Conservation (phyloP, 2,113 vertebrate species). For the Ramphastos sulfuratus region DNA sequence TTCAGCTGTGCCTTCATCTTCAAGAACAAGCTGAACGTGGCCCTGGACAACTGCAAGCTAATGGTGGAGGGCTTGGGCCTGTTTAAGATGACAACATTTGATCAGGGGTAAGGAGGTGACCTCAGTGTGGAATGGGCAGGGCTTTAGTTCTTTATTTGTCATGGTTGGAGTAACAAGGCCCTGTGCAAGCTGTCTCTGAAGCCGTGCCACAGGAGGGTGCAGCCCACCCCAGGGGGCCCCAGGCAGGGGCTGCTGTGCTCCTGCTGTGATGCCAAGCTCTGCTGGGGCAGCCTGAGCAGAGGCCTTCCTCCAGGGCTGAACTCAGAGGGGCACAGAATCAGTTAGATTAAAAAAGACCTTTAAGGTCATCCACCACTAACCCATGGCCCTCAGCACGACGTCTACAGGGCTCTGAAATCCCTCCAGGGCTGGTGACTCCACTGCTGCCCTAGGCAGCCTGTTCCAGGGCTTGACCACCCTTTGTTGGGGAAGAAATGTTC, state of each 20-base stretch:
- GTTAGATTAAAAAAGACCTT: too few species aligned
- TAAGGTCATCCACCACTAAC: too few species aligned
- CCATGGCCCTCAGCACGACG: too few species aligned
- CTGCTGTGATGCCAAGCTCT: not conserved
- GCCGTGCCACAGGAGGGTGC: rapidly evolving
- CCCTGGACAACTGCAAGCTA: constrained; percentile 65
- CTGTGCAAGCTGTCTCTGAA: not conserved
- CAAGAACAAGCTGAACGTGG: constrained; percentile 64
- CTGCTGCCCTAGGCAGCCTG: too few species aligned
- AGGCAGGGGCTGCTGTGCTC: rapidly evolving
- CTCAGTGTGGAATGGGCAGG: not conserved
- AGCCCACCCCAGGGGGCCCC: not conserved
- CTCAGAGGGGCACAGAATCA: too few species aligned
- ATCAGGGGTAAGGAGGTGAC: constrained; percentile 63
- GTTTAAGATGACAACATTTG: constrained; percentile 40
- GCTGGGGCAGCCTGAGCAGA: not conserved
- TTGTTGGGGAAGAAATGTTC: too few species aligned
- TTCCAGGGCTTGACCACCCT: too few species aligned
- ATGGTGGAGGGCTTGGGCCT: constrained; percentile 73
- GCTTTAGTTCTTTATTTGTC: not conserved
- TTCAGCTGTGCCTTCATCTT: constrained; percentile 65
- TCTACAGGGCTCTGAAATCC: too few species aligned
- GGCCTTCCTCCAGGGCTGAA: not conserved
- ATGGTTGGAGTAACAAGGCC: not conserved
- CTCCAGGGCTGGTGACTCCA: too few species aligned